A percentile compares a stretch with the other conserved stretches of the same genome.
Conservation (phyloP, 2,113 vertebrate genomes). For the Cyanoramphus novaezelandiae region DNA sequence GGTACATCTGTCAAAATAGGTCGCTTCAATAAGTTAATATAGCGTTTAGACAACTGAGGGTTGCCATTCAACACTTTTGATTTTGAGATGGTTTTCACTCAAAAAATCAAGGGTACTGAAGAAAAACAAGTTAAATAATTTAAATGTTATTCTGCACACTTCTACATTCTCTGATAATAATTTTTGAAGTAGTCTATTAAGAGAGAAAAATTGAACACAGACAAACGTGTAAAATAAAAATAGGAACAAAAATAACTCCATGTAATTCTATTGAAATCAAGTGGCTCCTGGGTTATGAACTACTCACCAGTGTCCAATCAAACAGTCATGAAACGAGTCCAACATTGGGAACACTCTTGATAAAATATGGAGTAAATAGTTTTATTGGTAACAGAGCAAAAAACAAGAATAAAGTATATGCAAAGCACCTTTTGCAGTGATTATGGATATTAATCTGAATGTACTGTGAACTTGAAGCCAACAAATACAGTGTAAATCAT, state of each 20-base stretch:
- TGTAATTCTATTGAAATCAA: not conserved
- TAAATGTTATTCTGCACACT: not conserved
- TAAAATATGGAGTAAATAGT: not conserved
- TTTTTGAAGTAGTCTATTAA: not conserved
- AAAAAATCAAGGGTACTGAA: constrained; percentile 1
- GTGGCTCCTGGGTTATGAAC: not conserved
- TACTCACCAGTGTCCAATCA: not conserved
- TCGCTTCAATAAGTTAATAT: constrained; percentile 2
- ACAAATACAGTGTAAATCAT: not conserved
- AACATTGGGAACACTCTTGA: accelerated
- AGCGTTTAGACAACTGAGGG: not conserved
- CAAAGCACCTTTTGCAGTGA: not conserved
- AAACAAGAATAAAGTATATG: not conserved
- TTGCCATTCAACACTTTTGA: not conserved
- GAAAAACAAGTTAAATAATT: not conserved
- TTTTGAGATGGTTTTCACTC: not conserved
- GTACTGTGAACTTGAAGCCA: not conserved
- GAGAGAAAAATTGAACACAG: not conserved
- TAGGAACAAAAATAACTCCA: not conserved
- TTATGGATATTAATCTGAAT: not conserved
- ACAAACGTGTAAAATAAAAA: not conserved
- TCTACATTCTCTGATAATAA: not conserved
- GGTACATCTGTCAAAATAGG: constrained; percentile 1
- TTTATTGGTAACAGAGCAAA: not conserved
- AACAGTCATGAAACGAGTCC: not conserved